Evolutionary conservation across 1,140 invertebrate genomes (phyloP), one percentile per base, ranked within the genome.

Genomic region (Lepidurus packardi): DNA sequence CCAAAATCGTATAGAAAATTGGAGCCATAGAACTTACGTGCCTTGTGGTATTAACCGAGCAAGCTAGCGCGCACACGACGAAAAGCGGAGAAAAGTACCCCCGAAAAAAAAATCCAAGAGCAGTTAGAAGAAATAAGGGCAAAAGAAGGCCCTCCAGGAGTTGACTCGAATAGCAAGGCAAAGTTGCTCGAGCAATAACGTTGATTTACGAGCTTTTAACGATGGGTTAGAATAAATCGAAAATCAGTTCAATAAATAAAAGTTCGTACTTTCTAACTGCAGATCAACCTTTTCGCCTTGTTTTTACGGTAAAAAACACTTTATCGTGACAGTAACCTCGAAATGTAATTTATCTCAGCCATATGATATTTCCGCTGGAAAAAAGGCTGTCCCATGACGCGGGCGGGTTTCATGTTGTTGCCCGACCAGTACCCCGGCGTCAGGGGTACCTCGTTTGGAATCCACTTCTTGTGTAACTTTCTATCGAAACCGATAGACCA

Each of bases 11-110:
- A 13, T 13, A 65, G 16, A 13, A 65, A 65, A 65, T 65, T 65
- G 53, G 53, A 6, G 53, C n/a, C 53, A 21, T 65, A 65, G 53
- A 65, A 65, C 53, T 65, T n/a, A 65, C 53, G 53, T 65, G 53
- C 53, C 53, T 21, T 9, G 53, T 5, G 53, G 13, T 65, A 65
- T 65, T 65, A 65, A 65, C 53, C 9, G 53, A 65, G 16, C 53
- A 21, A 65, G 53, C 21, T 65, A 65, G 53, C 53, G 21, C 6
- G 16, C 53, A 9, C 16, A 16, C 53, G 53, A 65, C 53, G 21
- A 65, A 65, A 65, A 65, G 3, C 3, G 53, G 53, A 13, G 53
- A 8, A 65, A 65, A 65, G 53, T 21, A n/a, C 53, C 34, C 1
- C 2, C 2, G 34, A 34, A 34, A 34, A 34, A 34, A 34, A 16